Base-by-base conservation (phyloP, 2,113 vertebrate species). In the Geococcyx californianus region DNA sequence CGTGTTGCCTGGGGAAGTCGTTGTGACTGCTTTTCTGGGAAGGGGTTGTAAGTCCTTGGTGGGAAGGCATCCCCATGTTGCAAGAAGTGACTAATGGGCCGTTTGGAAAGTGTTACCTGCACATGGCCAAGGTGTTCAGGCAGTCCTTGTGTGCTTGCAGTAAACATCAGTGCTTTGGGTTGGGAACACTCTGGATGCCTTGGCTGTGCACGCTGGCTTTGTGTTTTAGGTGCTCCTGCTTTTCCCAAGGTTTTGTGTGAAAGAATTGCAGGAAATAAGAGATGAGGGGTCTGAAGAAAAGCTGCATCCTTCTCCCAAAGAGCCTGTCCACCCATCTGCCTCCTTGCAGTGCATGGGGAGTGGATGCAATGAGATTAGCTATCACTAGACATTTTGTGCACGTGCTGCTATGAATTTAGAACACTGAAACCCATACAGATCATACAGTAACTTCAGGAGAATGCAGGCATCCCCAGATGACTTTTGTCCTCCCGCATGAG, bases 71-170 rank as follows among this genome's bases (percentile, higher is more conserved):
- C 21, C 14, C 1, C 1, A n/a, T 38, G 16, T 34, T 72, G 40
- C 52, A 62, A 56, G 47, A 62, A 70, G 63, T 25, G 47, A 40
- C 16, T 17, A 36, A 18, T 3, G 20, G 45, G 44, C 29, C 7
- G 12, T 42, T 31, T 66, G 68, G 40, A 31, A 54, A 20, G 34
- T 0, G 11, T 3, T 40, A 17, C 6, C 31, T 51, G 45, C 80
- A 25, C 1, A 0, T 45, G 28, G 24, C 63, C 16, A 9, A 40
- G 69, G 52, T 51, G 59, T 24, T 54, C 20, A 20, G 52, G 13
- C 6, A 7, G 1, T 9, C 4, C 3, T 19, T 16, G 31, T 2
- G 1, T 36, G 29, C 42, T 23, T 42, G 5, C 16, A 21, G 29
- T 23, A 55, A 10, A 23, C 1, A 10, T 16, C 16, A 10, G 6